A percentile compares a stretch with the other conserved stretches of the same genome.
Conservation (phyloP, 2,113 vertebrate species). For the Odocoileus hemionus region DNA sequence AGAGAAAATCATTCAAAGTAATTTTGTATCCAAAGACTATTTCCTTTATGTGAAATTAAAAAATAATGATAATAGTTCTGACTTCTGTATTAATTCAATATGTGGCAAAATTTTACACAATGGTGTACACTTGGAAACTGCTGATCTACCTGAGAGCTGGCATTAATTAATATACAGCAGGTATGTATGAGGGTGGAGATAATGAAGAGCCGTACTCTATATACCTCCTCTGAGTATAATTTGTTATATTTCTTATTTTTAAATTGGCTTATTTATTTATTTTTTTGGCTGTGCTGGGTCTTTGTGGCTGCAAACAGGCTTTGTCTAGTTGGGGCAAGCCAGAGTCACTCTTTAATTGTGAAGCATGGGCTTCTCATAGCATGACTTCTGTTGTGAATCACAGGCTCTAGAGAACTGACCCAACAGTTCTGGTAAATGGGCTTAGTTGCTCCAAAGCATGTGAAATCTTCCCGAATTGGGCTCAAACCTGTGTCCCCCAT, state of each 20-base stretch:
- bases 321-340: not conserved
- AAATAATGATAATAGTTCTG: not conserved
- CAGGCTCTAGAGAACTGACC: not conserved
- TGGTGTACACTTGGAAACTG: not conserved
- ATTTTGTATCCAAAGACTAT: not conserved
- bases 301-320: not conserved
- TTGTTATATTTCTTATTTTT: not conserved
- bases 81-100: not conserved
- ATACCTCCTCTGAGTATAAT: not conserved
- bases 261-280: not conserved
- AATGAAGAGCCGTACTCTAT: not conserved
- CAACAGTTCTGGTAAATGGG: not conserved
- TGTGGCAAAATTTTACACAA: not conserved
- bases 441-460: not conserved
- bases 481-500: not conserved
- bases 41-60: not conserved
- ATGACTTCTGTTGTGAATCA: not conserved
- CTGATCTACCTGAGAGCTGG: not conserved
- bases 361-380: not conserved
- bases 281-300: not conserved
- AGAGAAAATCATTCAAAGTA: not conserved
- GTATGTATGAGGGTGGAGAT: accelerated
- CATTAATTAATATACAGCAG: not conserved
- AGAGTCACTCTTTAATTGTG: not conserved
- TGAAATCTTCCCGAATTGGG: not conserved